Percentiles rank a stretch among this genome's conserved stretches.
phyloP scores from a whole-genome alignment of 1,140 invertebrate genomes.

The Drosophila oshimai region DNA sequence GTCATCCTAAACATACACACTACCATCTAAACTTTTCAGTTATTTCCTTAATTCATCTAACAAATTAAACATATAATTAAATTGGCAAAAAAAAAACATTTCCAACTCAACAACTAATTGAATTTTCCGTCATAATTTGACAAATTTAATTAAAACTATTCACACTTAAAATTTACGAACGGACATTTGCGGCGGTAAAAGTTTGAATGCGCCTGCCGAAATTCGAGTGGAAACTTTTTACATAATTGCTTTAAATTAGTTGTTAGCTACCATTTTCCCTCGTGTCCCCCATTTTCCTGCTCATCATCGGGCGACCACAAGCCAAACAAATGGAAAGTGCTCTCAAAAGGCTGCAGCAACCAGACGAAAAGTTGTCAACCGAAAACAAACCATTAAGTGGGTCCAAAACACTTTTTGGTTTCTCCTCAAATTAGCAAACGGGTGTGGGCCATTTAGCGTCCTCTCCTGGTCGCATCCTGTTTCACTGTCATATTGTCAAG shows the following conservation, averaged over 20 bases:
- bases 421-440: slow-evolving; percentile 56
- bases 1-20: neutral
- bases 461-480: slow-evolving; percentile 16
- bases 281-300: neutral
- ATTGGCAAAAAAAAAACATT: slow-evolving; percentile 24
- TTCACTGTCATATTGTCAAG: slow-evolving; percentile 67
- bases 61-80: slow-evolving; percentile 47
- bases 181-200: slow-evolving; percentile 57
- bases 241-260: slow-evolving; percentile 81
- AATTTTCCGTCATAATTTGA: slow-evolving; percentile 66
- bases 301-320: slow-evolving; percentile 42
- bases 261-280: slow-evolving; percentile 58
- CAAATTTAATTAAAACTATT: slow-evolving; percentile 80
- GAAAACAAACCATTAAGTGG: slow-evolving; percentile 80
- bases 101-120: slow-evolving; percentile 23
- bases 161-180: slow-evolving; percentile 52
- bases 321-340: slow-evolving; percentile 65
- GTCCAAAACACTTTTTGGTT: slow-evolving; percentile 61
- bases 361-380: slow-evolving; percentile 74
- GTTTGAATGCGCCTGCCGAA: slow-evolving; percentile 47
- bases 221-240: slow-evolving; percentile 62
- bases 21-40: too few species aligned
- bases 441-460: slow-evolving; percentile 11
- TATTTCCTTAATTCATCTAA: neutral
- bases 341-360: slow-evolving; percentile 15